Evolutionary conservation across 2,113 vertebrate genomes (phyloP), one percentile per base, ranked within the genome.

Genomic region (Eupsittula cactorum): DNA sequence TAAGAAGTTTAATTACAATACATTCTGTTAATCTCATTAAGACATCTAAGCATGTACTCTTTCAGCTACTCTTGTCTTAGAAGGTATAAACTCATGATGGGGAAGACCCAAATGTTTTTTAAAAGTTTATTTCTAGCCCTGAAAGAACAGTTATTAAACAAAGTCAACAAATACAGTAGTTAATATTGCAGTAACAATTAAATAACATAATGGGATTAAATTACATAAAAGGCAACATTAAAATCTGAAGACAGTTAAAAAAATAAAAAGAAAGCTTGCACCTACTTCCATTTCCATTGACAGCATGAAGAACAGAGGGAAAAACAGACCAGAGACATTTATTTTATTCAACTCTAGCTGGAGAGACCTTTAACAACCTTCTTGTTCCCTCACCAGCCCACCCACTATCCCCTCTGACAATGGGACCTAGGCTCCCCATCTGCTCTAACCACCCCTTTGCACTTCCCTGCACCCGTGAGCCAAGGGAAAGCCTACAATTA

Each of bases 121-220:
- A 47, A 63, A 97, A 95, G 87, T 98, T 98, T 98, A 98, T 98
- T 98, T 98, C 97, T 98, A 98, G 97, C 97, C 98, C 98, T 98
- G 97, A 98, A 98, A 98, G 95, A 98, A 98, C 97, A 97, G 97
- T 97, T 97, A 98, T 97, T 98, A 96, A 98, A 97, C 97, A 80
- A 97, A 97, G 95, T 98, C 96, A 97, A 96, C 97, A 98, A 98
- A 98, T 98, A 98, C 98, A 98, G 98, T 97, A 98, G 98, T 98
- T 98, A 98, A 98, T 98, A 96, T 98, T 95, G 98, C 97, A 95
- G 97, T 97, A 98, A 98, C 97, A 98, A 97, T 98, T 98, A 98
- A 98, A 98, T 98, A 98, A 97, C 96, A 97, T 95, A 97, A 96
- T 83, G 89, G 95, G 97, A 98, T 98, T 98, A 98, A 98, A 97